Base-by-base conservation (phyloP, 2,888 invertebrate genomes). In the Apocheima hispidaria region DNA sequence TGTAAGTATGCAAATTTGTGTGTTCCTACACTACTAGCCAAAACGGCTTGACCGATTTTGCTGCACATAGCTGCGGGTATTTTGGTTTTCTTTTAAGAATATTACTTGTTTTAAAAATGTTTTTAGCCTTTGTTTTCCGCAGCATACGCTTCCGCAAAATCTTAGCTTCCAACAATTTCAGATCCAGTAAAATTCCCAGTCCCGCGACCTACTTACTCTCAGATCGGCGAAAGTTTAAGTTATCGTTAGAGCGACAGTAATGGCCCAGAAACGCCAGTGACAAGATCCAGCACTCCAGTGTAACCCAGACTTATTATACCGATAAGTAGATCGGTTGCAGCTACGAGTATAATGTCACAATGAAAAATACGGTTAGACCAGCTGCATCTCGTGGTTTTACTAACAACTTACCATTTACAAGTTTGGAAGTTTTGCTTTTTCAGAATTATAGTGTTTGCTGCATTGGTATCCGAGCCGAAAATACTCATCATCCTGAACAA, bases 261-360 rank as follows among this genome's bases (percentile, higher is more conserved):
- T 52, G 61, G 56, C 36, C 51, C 44, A 33, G 50, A 18, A 55
- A 50, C 28, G 60, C 40, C 56, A 33, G 26, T 41, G 61, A 57
- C 61, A 57, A 57, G 56, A 48, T 41, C 48, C 41, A 52, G 61
- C 61, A 62, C 61, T 62, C 61, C 28, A 18, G n/a, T 48, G 41
- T 56, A 62, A 57, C 61, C 56, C 35, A 57, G 48, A 62, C 48
- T 62, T 62, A 62, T 62, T 56, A 41, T 49, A 35, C 23, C 54
- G 38, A 44, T 55, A 60, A 51, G 50, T 52, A 56, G 44, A 56
- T 56, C 49, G 41, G 33, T 36, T 50, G 46, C 51, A 61, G 55
- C 52, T 30, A n/a, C n/a, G n/a, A n/a, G n/a, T n/a, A 46, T 38
- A 41, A 9, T 33, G 26, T 4, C 20, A 26, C 35, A 59, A 41